Evolutionary conservation across 2,113 vertebrate genomes (phyloP).

Genomic region (Perognathus longimembris): DNA sequence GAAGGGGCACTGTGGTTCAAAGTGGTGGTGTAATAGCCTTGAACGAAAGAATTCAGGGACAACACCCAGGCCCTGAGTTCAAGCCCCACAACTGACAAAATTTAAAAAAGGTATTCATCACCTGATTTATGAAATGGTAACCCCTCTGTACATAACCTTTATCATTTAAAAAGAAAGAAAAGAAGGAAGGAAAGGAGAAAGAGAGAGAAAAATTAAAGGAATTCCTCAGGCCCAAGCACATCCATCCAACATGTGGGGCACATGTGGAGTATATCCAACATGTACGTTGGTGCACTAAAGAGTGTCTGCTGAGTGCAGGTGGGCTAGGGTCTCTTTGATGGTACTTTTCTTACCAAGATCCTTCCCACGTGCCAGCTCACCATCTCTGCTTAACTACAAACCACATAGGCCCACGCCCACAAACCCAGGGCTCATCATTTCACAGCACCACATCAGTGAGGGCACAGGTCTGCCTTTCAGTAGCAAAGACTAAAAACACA

Average conservation of each 20-base stretch:
- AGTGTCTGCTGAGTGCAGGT: background rate
- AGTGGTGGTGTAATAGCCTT: too few species aligned
- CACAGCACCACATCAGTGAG: background rate
- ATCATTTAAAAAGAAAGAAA: too few species aligned
- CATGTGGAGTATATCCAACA: too few species aligned
- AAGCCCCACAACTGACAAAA: too few species aligned
- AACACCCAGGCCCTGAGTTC: too few species aligned
- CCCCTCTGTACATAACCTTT: too few species aligned
- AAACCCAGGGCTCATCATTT: background rate
- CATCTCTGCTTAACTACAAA: background rate
- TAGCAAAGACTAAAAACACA: background rate
- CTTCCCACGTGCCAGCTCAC: background rate
- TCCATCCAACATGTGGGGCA: background rate
- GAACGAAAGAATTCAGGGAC: too few species aligned
- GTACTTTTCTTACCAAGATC: conserved; percentile 5
- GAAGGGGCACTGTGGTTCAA: too few species aligned
- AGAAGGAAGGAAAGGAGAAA: too few species aligned
- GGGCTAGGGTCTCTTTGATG: background rate
- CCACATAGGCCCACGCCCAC: background rate
- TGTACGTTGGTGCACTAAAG: too few species aligned
- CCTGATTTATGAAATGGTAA: too few species aligned
- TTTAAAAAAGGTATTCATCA: too few species aligned
- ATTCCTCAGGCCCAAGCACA: background rate
- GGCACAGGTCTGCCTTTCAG: background rate
- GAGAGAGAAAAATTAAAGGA: background rate